Evolutionary conservation across 1,140 invertebrate species (phyloP), one percentile per base, ranked within the genome.

Genomic region (Drosophila mauritiana): DNA sequence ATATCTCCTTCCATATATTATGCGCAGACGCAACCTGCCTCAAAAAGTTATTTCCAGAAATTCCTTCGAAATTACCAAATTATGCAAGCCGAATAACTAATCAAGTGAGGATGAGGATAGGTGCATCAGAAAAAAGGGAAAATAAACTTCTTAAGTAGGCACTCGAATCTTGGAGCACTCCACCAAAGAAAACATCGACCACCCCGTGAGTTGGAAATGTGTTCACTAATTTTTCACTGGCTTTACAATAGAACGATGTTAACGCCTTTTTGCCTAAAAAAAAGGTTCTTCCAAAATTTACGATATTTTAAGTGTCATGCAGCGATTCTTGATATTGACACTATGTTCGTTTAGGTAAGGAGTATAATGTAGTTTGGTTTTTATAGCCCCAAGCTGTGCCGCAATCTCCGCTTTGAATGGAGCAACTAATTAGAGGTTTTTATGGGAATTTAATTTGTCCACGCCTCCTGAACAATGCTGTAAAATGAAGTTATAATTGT

Each of bases 401-500:
- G 6, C 17, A 17, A 5, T 65, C 83, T 67, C 52, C 56, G 69
- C 69, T 58, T 84, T 89, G 80, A 89, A 89, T 90, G 63, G 59
- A 27, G 25, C 57, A 31, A 55, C 85, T 89, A 90, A 89, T 89
- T 90, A 74, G 77, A 74, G 72, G 72, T 7, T 69, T 89, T 90
- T 74, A 90, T 89, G 77, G 57, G 73, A 90, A 78, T 84, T 78
- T 89, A 89, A 89, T 90, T 74, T 78, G 85, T 73, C 77, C 70
- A 78, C 80, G 69, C 77, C 77, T 55, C 54, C 37, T 42, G 45
- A 37, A 56, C 76, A 74, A 63, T 68, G 54, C 37, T 52, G 13
- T 68, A 69, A 75, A 90, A 89, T 89, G 39, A 89, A 84, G 84
- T 63, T 74, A 80, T 89, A 89, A 80, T 88, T 83, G 61, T 43